A percentile compares a stretch with the other conserved stretches of the same genome.
Conservation (phyloP, 2,797 vertebrate genomes). For the Onychomys arenicola region DNA sequence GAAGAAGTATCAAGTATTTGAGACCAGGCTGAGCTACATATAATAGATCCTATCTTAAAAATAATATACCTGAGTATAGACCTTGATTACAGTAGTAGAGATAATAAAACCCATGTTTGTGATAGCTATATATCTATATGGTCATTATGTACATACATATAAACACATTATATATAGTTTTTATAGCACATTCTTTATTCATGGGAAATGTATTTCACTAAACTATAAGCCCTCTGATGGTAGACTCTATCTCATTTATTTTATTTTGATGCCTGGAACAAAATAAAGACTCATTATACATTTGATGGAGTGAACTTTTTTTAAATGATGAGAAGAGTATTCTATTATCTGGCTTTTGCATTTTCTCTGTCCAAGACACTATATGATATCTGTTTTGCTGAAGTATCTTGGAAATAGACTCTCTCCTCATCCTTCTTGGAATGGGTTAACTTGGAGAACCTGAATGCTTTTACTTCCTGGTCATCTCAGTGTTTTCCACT, state of each 20-base stretch:
- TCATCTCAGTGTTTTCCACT: neutral
- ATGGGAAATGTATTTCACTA: constrained; percentile 13
- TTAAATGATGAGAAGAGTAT: constrained; percentile 22
- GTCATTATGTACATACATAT: neutral
- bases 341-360: neutral
- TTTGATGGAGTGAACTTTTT: constrained; percentile 41
- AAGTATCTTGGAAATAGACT: neutral
- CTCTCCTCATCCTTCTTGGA: neutral
- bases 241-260: neutral
- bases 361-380: neutral
- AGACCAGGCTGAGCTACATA: neutral
- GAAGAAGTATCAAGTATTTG: neutral
- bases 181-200: neutral
- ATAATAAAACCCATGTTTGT: neutral
- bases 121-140: neutral
- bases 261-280: neutral
- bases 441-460: neutral
- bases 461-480: neutral
- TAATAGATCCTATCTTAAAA: neutral
- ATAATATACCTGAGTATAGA: neutral
- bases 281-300: neutral
- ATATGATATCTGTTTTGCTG: neutral
- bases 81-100: neutral
- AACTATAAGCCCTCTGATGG: neutral
- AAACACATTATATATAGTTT: neutral